Percentiles rank a stretch among this genome's conserved stretches.
phyloP scores from a whole-genome alignment of 2,797 vertebrate species.

The Champsocephalus gunnari region DNA sequence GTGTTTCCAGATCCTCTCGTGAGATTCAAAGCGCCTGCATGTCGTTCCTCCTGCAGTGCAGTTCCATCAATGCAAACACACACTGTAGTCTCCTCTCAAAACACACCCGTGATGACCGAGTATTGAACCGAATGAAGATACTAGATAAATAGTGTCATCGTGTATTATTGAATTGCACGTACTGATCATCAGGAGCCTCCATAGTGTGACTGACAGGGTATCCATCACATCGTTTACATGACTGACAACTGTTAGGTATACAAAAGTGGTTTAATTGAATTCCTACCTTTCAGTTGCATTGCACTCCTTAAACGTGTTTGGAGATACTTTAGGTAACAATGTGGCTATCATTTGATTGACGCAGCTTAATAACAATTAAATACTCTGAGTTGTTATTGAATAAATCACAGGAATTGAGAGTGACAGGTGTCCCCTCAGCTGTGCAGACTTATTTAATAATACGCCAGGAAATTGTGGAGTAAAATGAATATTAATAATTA shows the following conservation, averaged over 20 bases:
- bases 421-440: not conserved
- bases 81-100: constrained; percentile 18
- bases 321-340: not conserved
- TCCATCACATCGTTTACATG: constrained; percentile 8
- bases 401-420: not conserved
- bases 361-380: not conserved
- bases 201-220: constrained; percentile 8
- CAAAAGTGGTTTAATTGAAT: not conserved
- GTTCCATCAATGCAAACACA: constrained; percentile 25
- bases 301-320: not conserved
- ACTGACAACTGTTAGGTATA: not conserved
- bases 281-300: not conserved
- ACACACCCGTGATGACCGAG: constrained; percentile 14
- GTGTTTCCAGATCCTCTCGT: constrained; percentile 44
- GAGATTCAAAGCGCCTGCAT: constrained; percentile 62
- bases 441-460: not conserved
- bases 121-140: constrained; percentile 15
- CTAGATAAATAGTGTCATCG: not conserved
- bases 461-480: too few species aligned
- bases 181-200: constrained; percentile 7
- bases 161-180: too few species aligned
- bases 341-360: too few species aligned
- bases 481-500: too few species aligned
- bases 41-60: constrained; percentile 50
- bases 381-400: too few species aligned